Evolutionary conservation across 2,888 invertebrate genomes (phyloP).

Genomic region (Steinernema hermaphroditum): DNA sequence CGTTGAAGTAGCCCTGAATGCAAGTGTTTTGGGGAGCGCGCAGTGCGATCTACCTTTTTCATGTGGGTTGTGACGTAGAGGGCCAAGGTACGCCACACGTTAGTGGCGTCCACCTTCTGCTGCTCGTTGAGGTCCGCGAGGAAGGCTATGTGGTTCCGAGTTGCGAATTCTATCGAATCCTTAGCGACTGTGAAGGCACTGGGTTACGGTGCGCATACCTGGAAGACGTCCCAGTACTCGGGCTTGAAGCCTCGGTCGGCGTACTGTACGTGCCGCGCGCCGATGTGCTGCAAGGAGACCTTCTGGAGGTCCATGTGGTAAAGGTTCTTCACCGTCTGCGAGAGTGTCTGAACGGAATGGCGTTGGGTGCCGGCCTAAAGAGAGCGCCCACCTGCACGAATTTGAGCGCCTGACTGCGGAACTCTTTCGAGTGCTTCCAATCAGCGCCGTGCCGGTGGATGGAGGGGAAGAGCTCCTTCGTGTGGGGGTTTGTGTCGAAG

Average conservation of each 20-base stretch:
- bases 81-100: slow-evolving; percentile 59
- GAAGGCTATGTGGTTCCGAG: slow-evolving; percentile 47
- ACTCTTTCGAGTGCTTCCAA: slow-evolving; percentile 59
- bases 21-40: too few species aligned
- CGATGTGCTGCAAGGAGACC: slow-evolving; percentile 52
- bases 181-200: slow-evolving; percentile 27
- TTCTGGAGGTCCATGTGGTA: slow-evolving; percentile 59
- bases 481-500: slow-evolving; percentile 59
- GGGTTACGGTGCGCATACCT: slow-evolving; percentile 41
- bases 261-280: slow-evolving; percentile 58
- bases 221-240: slow-evolving; percentile 63
- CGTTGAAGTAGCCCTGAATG: slow-evolving; percentile 21
- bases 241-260: slow-evolving; percentile 61
- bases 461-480: slow-evolving; percentile 59
- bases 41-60: slow-evolving; percentile 36
- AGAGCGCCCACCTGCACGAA: slow-evolving; percentile 56
- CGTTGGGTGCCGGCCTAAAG: neutral
- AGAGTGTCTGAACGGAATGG: slow-evolving; percentile 54
- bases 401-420: slow-evolving; percentile 57
- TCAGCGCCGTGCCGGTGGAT: slow-evolving; percentile 51
- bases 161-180: slow-evolving; percentile 61
- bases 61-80: slow-evolving; percentile 60
- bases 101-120: slow-evolving; percentile 51
- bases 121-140: slow-evolving; percentile 49
- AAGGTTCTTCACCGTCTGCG: slow-evolving; percentile 62